Evolutionary conservation across 2,888 invertebrate genomes (phyloP), one percentile per base, ranked within the genome.

Genomic region (Hirtodrosophila histrioides): DNA sequence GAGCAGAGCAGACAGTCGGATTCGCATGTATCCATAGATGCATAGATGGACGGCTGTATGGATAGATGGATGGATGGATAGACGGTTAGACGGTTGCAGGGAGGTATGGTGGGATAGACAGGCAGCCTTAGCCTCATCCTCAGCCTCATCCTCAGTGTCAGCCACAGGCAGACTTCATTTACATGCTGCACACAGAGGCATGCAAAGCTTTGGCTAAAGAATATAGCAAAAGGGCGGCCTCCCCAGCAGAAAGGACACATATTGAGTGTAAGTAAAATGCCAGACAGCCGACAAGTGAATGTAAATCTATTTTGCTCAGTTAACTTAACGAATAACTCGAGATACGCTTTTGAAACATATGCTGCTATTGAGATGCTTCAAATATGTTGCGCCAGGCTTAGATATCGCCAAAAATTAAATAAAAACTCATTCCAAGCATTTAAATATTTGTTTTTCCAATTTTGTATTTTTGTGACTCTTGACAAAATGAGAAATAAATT

Each of bases 161-260:
- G 67, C 31, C 46, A 37, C 31, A 24, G 67, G 54, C 68, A 45
- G 48, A 56, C 71, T 68, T 74, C 62, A 68, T 71, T 71, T 61
- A 53, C 48, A 71, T 74, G 74, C 49, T 56, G 68, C 74, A 67
- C 60, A 73, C 48, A 27, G 35, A 17, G 17, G 10, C 24, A 23
- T 17, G 35, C 23, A 35, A 12, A 11, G 12, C 12, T 45, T 35
- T 29, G 39, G 57, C 36, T 57, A 58, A 57, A 58, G 36, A 23
- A 60, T 31, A 24, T n/a, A n/a, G 24, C 33, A 24, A 56, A 49
- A 29, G 27, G 11, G 37, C 37, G 24, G 8, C n/a, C 11, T 7
- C 23, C 12, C n/a, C 39, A 29, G 12, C 12, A 56, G 37, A 58
- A 17, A 37, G 37, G n/a, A 24, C 36, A 43, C 23, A n/a, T 36